These are phyloP conservation scores for Lithosia quadra DNA, from an alignment of 2,888 invertebrate genomes.

Conservation along the genomic window DNA sequence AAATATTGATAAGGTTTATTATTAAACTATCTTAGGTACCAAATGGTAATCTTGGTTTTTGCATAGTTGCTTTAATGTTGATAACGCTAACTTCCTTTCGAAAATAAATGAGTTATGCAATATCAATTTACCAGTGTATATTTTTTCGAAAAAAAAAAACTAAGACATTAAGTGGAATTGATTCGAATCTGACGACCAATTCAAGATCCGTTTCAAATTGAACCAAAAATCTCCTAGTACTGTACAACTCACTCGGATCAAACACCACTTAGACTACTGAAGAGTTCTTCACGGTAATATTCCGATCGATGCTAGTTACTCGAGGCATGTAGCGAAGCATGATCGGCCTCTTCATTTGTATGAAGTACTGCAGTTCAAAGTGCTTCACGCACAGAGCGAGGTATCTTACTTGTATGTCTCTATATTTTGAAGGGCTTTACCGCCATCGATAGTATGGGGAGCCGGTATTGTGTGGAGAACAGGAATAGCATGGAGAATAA, in stretches of 20 bases:
- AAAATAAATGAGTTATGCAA: too few relatives aligned
- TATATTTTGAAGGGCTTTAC: slow-evolving; percentile 7
- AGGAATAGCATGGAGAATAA: too few relatives aligned
- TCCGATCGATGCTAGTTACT: slow-evolving; percentile 50
- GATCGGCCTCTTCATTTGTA: slow-evolving; percentile 57
- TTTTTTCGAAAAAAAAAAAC: too few relatives aligned
- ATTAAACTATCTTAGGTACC: too few relatives aligned
- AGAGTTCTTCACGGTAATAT: slow-evolving; percentile 60
- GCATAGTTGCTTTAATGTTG: too few relatives aligned
- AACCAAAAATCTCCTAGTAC: not conserved
- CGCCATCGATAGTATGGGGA: not conserved
- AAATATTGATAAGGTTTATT: too few relatives aligned
- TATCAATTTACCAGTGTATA: too few relatives aligned
- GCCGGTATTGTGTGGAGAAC: too few relatives aligned
- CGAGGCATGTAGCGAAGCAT: slow-evolving; percentile 58
- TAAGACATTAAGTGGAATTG: too few relatives aligned
- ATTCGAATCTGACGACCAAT: too few relatives aligned
- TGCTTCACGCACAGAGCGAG: not conserved
- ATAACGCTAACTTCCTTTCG: too few relatives aligned
- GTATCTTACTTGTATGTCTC: slow-evolving; percentile 21
- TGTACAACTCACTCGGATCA: slow-evolving; percentile 3
- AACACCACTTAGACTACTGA: slow-evolving; percentile 37
- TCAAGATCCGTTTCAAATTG: not conserved
- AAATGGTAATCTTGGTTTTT: too few relatives aligned
- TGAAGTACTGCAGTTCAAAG: slow-evolving; percentile 17